A percentile compares a stretch with the other conserved stretches of the same genome.
Conservation (phyloP, 2,888 invertebrate species). For the Eulithis prunata region DNA sequence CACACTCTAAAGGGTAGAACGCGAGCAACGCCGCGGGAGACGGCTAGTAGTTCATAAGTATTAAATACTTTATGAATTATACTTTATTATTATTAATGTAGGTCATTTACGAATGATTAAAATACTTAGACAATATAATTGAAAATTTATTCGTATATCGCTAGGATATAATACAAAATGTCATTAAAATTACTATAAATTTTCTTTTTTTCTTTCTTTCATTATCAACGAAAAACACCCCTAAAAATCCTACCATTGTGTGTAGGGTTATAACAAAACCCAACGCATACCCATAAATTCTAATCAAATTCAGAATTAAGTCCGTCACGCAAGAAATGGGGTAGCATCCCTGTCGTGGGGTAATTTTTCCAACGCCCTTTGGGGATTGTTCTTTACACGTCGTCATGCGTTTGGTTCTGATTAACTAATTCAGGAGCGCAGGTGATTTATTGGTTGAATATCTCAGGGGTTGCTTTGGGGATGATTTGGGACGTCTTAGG, state of each 20-base stretch:
- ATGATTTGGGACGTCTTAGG: slow-evolving; percentile 5
- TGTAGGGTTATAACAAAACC: background rate
- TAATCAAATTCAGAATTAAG: slow-evolving; percentile 33
- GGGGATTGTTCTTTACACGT: slow-evolving; percentile 41
- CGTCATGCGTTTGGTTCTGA: slow-evolving; percentile 35
- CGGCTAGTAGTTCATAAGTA: too few species aligned
- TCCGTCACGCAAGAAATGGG: slow-evolving; percentile 32
- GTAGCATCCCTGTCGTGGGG: slow-evolving; percentile 17
- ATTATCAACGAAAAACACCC: background rate
- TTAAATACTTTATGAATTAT: too few species aligned
- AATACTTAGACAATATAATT: too few species aligned
- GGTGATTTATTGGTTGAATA: slow-evolving; percentile 30
- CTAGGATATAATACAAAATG: too few species aligned
- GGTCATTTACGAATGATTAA: too few species aligned
- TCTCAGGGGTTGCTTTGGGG: slow-evolving; percentile 7
- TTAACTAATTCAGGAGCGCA: slow-evolving; percentile 40
- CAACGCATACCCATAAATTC: slow-evolving; percentile 25
- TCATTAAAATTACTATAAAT: too few species aligned
- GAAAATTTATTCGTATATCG: too few species aligned
- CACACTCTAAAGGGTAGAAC: too few species aligned
- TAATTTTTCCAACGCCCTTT: slow-evolving; percentile 33
- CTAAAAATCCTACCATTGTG: background rate
- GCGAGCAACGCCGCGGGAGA: too few species aligned
- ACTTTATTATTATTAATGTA: too few species aligned
- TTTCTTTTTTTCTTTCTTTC: too few species aligned